Evolutionary conservation across 2,888 invertebrate species (phyloP).

Genomic region (Tetramorium bicarinatum): DNA sequence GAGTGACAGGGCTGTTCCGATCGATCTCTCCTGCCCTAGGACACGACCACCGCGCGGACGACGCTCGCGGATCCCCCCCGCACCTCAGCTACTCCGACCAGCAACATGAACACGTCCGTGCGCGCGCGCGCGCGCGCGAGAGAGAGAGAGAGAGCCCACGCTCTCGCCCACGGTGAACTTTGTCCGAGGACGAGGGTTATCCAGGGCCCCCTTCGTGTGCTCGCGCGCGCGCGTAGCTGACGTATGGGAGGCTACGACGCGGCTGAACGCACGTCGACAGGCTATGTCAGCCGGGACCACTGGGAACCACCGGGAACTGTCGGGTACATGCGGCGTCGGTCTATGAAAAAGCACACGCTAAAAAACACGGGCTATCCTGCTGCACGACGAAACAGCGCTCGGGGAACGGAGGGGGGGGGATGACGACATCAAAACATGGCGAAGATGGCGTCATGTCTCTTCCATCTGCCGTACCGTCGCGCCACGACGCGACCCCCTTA

Average conservation of each 20-base stretch:
- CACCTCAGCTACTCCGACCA: conserved; percentile 77
- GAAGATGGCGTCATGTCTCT: conserved; percentile 84
- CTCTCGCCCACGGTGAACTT: conserved; percentile 58
- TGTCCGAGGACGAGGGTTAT: conserved; percentile 60
- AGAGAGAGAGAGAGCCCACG: conserved; percentile 55
- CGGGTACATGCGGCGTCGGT: conserved; percentile 57
- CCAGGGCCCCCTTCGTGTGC: conserved; percentile 15
- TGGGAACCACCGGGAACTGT: conserved; percentile 54
- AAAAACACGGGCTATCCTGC: conserved; percentile 69
- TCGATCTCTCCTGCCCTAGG: conserved; percentile 71
- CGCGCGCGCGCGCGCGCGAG: no score
- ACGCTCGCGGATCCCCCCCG: conserved; percentile 82
- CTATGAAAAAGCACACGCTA: conserved; percentile 69
- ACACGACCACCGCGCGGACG: conserved; percentile 81
- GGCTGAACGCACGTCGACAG: conserved; percentile 16
- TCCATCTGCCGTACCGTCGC: conserved; percentile 67
- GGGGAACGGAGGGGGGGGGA: conserved; percentile 76
- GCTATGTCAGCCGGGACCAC: conserved; percentile 60
- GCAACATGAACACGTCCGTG: conserved; percentile 77
- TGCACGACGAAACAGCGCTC: conserved; percentile 70
- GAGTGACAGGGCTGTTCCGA: conserved; percentile 14
- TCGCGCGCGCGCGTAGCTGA: no score
- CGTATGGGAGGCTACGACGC: conserved; percentile 8
- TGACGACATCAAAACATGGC: conserved; percentile 86
- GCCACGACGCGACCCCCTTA: background rate